These are phyloP conservation scores for Mormyrops boulengeri DNA, from an alignment of 2,797 vertebrate genomes.

Conservation along the genomic window DNA sequence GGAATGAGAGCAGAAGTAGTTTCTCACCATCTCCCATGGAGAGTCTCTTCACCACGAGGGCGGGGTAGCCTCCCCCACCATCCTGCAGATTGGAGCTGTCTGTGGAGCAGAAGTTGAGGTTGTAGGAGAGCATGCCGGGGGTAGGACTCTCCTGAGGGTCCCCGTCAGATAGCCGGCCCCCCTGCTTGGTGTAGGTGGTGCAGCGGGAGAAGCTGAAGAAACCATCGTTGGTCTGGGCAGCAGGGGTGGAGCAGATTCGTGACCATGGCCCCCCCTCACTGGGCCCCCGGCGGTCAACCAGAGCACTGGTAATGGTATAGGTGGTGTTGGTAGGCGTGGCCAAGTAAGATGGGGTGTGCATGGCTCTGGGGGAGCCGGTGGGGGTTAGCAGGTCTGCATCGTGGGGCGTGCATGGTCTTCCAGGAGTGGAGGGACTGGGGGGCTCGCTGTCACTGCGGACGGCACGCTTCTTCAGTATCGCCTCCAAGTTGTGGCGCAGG, in stretches of 20 bases:
- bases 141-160: conserved; percentile 25
- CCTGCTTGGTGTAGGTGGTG: conserved; percentile 21
- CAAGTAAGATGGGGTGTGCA: neutral
- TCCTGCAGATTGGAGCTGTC: conserved; percentile 40
- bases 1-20: neutral
- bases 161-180: neutral
- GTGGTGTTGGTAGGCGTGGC: conserved; percentile 47
- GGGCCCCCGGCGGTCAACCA: conserved; percentile 36
- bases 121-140: conserved; percentile 47
- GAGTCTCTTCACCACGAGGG: conserved; percentile 62
- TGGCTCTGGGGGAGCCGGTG: conserved; percentile 30
- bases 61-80: conserved; percentile 46
- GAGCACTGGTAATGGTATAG: conserved; percentile 49
- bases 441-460: conserved; percentile 34
- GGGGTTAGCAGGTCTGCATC: conserved; percentile 36
- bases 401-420: neutral
- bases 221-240: conserved; percentile 40
- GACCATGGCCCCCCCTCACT: conserved; percentile 27
- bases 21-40: conserved; percentile 52
- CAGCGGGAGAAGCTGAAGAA: conserved; percentile 41
- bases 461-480: conserved; percentile 64
- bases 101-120: conserved; percentile 52
- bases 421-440: neutral
- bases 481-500: conserved; percentile 65
- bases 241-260: conserved; percentile 47